phyloP scores from a whole-genome alignment of 2,113 vertebrate genomes.

The Thoracochromis brauschi region DNA sequence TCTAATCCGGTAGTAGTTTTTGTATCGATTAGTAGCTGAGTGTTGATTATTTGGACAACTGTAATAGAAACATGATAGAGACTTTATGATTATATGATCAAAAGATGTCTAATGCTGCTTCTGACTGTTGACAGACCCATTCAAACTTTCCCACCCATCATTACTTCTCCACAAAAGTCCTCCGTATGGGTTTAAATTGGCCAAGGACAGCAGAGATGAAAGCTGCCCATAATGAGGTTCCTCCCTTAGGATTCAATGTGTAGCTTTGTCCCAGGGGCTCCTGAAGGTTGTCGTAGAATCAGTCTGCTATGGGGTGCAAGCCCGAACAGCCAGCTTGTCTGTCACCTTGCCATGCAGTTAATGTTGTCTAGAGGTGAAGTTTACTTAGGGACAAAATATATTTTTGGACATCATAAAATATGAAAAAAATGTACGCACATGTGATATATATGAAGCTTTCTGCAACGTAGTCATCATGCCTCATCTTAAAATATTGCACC shows the following conservation, averaged over 20 bases:
- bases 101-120: not conserved
- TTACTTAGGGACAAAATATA: not conserved
- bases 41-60: not conserved
- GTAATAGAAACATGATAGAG: not conserved
- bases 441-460: not conserved
- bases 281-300: conserved; percentile 54
- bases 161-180: conserved; percentile 21
- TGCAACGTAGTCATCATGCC: not conserved
- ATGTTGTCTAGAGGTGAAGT: not conserved
- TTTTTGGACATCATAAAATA: not conserved
- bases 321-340: not conserved
- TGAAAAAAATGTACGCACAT: not conserved
- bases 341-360: conserved; percentile 14
- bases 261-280: conserved; percentile 26
- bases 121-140: conserved; percentile 3
- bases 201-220: conserved; percentile 65
- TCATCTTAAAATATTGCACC: not conserved
- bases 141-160: conserved; percentile 25
- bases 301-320: not conserved
- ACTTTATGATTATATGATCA: not conserved
- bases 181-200: conserved; percentile 33
- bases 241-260: conserved; percentile 54
- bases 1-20: not conserved
- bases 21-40: not conserved
- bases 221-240: conserved; percentile 57